These are phyloP conservation scores for Tetropium fuscum DNA, from an alignment of 2,888 invertebrate species.

Conservation along the genomic window DNA sequence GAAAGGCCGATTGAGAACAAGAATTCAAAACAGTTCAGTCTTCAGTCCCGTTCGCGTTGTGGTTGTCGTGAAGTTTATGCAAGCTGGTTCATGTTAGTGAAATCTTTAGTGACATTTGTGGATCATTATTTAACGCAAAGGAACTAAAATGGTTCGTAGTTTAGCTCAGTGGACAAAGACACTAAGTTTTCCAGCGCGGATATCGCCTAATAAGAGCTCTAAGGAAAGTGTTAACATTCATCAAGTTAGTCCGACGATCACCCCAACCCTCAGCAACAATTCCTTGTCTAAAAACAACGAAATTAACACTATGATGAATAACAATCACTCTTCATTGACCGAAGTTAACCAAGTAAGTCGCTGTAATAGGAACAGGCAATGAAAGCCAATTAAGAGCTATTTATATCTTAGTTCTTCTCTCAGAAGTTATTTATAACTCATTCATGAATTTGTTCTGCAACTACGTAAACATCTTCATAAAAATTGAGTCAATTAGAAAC, in stretches of 20 bases:
- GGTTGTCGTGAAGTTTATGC: not conserved
- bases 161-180: conserved; percentile 93
- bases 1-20: conserved; percentile 62
- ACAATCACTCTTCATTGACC: conserved; percentile 53
- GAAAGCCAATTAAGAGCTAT: not conserved
- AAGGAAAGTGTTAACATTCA: conserved; percentile 77
- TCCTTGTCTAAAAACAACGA: conserved; percentile 63
- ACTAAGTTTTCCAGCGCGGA: conserved; percentile 87
- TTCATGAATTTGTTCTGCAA: too few relatives aligned
- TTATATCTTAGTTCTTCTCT: too few relatives aligned
- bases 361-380: not conserved
- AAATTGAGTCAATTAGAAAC: too few relatives aligned
- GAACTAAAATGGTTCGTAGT: conserved; percentile 82
- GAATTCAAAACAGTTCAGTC: conserved; percentile 51
- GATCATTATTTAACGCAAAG: not conserved
- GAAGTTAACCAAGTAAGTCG: conserved; percentile 62
- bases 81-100: conserved; percentile 3
- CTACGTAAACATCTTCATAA: too few relatives aligned
- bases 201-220: conserved; percentile 83
- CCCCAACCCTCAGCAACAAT: conserved; percentile 71
- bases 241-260: conserved; percentile 70
- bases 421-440: too few relatives aligned
- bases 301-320: conserved; percentile 61
- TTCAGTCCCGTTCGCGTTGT: conserved; percentile 24
- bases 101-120: conserved; percentile 27